phyloP scores from a whole-genome alignment of 2,888 invertebrate species.

The Synergus itoensis region DNA sequence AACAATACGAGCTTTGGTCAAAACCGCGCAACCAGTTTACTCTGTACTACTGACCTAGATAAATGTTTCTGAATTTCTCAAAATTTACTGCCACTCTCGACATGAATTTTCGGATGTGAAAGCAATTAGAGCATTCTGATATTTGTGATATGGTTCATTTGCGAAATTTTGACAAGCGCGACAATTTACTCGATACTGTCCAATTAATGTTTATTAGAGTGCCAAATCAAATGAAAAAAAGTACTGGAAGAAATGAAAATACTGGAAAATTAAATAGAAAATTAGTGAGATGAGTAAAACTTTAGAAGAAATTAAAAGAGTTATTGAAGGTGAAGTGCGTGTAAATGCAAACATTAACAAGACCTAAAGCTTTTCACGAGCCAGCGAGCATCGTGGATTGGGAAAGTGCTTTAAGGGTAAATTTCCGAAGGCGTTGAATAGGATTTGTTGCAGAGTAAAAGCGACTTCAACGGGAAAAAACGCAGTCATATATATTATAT shows the following conservation, averaged over 20 bases:
- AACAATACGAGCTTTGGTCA: conserved; percentile 56
- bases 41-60: conserved; percentile 12
- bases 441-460: conserved; percentile 22
- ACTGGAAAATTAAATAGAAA: not conserved
- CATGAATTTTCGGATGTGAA: not conserved
- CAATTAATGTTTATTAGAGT: not conserved
- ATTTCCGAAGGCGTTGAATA: conserved; percentile 39
- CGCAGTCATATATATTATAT: conserved; percentile 55
- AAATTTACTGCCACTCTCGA: conserved; percentile 30
- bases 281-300: not conserved
- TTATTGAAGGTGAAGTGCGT: conserved; percentile 18
- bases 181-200: not conserved
- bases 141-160: not conserved
- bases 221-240: not conserved
- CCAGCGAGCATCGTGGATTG: conserved; percentile 14
- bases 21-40: conserved; percentile 20
- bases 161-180: not conserved
- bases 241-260: not conserved
- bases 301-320: not conserved
- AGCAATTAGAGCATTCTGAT: not conserved
- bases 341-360: conserved; percentile 36
- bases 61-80: conserved; percentile 2
- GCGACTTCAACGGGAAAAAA: conserved; percentile 33
- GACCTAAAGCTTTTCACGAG: conserved; percentile 20
- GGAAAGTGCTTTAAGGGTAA: conserved; percentile 41